Evolutionary conservation across 2,797 vertebrate genomes (phyloP).

Genomic region (Synaphobranchus kaupii): DNA sequence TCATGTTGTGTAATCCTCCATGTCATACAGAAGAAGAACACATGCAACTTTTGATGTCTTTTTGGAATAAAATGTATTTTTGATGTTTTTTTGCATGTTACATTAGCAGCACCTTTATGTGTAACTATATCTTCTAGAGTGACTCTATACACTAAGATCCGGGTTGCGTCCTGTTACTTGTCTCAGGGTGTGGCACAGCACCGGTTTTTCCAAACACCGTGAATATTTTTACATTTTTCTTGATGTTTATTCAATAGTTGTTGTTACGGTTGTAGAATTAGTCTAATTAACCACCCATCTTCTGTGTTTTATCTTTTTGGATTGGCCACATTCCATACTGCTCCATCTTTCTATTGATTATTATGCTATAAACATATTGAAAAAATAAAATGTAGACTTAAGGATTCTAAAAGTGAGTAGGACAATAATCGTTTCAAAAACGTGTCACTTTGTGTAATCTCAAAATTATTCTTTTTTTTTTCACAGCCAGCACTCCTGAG

Average conservation of each 20-base stretch:
- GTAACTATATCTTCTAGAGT: constrained; percentile 37
- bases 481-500: constrained; percentile 6
- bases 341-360: background rate
- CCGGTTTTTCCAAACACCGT: constrained; percentile 65
- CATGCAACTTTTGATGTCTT: constrained; percentile 56
- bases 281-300: background rate
- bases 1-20: constrained; percentile 19
- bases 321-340: background rate
- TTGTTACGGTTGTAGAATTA: background rate
- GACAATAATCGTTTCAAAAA: background rate
- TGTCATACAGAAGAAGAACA: constrained; percentile 52
- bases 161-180: constrained; percentile 58
- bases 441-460: constrained; percentile 30
- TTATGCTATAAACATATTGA: background rate
- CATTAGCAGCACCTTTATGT: constrained; percentile 47
- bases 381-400: background rate
- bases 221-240: constrained; percentile 59
- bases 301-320: background rate
- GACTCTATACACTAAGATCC: constrained; percentile 56
- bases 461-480: constrained; percentile 27
- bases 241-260: constrained; percentile 36
- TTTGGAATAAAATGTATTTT: constrained; percentile 40
- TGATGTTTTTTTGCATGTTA: constrained; percentile 38
- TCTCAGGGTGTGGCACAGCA: constrained; percentile 69
- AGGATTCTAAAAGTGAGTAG: background rate